Evolutionary conservation across 92 coral and sea anemone species (phyloP), one percentile per base, ranked within the genome.

Genomic region (Porites lobata): DNA sequence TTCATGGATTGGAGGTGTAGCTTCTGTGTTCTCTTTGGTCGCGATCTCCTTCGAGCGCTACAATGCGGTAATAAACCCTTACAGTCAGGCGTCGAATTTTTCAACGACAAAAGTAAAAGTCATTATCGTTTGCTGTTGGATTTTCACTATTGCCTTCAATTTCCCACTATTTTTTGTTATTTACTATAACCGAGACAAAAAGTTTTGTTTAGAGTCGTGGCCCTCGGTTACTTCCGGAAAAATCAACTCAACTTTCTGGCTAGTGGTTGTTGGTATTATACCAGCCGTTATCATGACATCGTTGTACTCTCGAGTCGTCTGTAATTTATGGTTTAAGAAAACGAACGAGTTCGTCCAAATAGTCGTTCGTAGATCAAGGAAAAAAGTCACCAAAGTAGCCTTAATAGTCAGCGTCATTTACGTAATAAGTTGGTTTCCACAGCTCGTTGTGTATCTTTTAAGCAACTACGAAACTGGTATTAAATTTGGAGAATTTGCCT

Each of bases 351-450:
- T 59, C 76, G 50, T 84, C 1, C 88, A 89, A 51, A 72, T 62
- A 18, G 94, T 77, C 15, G 79, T 88, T 21, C 90, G 90, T 43
- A 84, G 78, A 52, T 87, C 90, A 71, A 87, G 94, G 8, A 91
- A 84, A 78, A 91, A 82, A 32, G 94, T 91, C 6, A 91, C 94
- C 8, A 91, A 91, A 69, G 69, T 83, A 71, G 94, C 88, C 4
- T 70, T 91, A 65, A 87, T 81, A 3, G 94, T 91, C 1, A 91
- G 94, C 21, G 89, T 86, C 12, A 88, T 91, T 62, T 91, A 91
- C 86, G 92, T 59, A 7, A 17, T 91, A 22, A 82, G 92, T 21
- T 91, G 94, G 94, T 91, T 91, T 51, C 94, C 94, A 8, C 94
- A 91, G 82, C 68, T 91, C 1, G 76, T 73, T n/a, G 65, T 91